These are phyloP conservation scores for Therioaphis trifolii DNA, from an alignment of 2,888 invertebrate genomes.

Conservation along the genomic window DNA sequence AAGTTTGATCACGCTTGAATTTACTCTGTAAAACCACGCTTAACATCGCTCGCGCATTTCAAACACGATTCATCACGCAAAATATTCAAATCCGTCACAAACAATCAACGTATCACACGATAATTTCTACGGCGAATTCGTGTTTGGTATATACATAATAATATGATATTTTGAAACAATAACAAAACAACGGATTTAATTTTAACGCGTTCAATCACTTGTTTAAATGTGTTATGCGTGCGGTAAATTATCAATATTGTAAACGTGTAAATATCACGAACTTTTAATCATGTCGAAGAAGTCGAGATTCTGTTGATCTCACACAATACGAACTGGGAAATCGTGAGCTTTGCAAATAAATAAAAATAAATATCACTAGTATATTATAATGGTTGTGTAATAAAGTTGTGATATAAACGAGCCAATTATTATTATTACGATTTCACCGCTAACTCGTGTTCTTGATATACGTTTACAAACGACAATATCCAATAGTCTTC, in stretches of 20 bases:
- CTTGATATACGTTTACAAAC: no score
- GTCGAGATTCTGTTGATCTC: no score
- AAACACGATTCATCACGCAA: background rate
- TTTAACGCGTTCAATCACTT: background rate
- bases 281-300: background rate
- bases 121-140: no score
- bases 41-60: background rate
- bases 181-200: background rate
- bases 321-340: background rate
- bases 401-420: no score
- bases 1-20: no score
- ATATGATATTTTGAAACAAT: background rate
- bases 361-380: no score
- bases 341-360: background rate
- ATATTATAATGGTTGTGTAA: no score
- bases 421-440: no score
- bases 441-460: no score
- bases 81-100: background rate
- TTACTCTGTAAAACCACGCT: background rate
- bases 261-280: background rate
- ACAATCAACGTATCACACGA: background rate
- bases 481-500: no score
- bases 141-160: background rate
- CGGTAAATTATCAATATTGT: background rate
- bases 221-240: background rate